Evolutionary conservation across 2,888 invertebrate species (phyloP).

Genomic region (Doris montereyensis): DNA sequence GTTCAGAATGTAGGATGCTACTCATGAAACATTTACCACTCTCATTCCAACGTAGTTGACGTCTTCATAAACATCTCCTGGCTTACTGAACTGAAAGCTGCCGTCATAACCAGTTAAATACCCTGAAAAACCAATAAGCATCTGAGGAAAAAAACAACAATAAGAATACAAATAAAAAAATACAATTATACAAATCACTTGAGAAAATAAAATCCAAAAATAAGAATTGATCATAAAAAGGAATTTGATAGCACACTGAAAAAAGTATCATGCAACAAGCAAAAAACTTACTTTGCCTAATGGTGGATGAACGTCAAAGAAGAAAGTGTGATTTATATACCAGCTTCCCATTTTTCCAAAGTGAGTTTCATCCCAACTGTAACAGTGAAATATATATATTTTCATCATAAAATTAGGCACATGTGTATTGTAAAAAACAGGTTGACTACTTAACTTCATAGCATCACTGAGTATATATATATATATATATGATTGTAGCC

Average conservation of each 20-base stretch:
- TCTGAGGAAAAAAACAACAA: constrained; percentile 76
- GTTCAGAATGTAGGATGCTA: too few species aligned
- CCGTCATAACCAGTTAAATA: constrained; percentile 95
- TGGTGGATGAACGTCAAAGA: constrained; percentile 98
- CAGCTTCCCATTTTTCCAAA: constrained; percentile 99
- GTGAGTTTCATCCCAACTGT: constrained; percentile 89
- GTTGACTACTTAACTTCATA: too few species aligned
- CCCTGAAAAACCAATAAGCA: constrained; percentile 94
- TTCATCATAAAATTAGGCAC: too few species aligned
- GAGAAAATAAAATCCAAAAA: not conserved
- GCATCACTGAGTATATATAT: too few species aligned
- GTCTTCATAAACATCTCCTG: constrained; percentile 90
- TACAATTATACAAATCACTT: not conserved
- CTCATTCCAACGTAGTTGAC: constrained; percentile 94
- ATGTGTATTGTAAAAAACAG: too few species aligned
- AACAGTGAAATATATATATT: too few species aligned
- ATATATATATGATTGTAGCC: too few species aligned
- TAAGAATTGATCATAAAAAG: not conserved
- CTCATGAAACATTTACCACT: too few species aligned
- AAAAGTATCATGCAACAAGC: not conserved
- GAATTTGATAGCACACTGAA: not conserved
- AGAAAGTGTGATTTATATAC: constrained; percentile 97
- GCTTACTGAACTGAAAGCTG: constrained; percentile 93
- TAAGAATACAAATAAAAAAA: not conserved
- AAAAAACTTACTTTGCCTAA: constrained; percentile 85